Evolutionary conservation across 2,888 invertebrate genomes (phyloP).

Genomic region (Dryobota labecula): DNA sequence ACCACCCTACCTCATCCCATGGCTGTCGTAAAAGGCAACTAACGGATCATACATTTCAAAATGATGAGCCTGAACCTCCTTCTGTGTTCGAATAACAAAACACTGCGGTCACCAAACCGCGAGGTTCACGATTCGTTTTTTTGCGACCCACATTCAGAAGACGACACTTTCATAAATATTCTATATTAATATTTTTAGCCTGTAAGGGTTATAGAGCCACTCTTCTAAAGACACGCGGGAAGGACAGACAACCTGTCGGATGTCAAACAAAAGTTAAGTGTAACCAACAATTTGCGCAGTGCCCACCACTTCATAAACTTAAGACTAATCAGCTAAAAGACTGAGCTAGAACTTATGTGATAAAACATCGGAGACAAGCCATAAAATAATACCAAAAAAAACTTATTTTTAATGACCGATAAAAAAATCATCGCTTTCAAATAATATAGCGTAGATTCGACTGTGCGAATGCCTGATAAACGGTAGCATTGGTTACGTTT

Average conservation of each 20-base stretch:
- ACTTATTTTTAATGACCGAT: constrained; percentile 7
- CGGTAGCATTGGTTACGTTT: constrained; percentile 34
- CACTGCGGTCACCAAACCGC: neutral
- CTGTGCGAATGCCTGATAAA: neutral
- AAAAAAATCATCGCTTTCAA: constrained; percentile 23
- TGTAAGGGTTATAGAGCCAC: neutral
- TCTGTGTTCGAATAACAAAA: neutral
- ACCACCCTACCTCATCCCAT: too few species aligned
- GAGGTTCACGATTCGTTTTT: neutral
- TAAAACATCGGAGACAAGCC: constrained; percentile 25
- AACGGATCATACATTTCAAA: neutral
- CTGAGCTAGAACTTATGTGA: constrained; percentile 28
- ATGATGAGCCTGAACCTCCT: neutral
- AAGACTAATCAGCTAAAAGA: neutral
- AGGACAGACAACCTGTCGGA: neutral
- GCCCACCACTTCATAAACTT: too few species aligned
- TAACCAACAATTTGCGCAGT: too few species aligned
- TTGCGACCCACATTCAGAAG: constrained; percentile 4
- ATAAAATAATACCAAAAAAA: constrained; percentile 10
- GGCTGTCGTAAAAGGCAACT: neutral
- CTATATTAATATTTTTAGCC: neutral
- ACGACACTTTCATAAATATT: neutral
- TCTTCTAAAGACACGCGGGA: neutral
- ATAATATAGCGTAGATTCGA: constrained; percentile 11
- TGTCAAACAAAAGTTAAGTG: neutral